Percentiles rank a stretch among this genome's conserved stretches.
phyloP scores from a whole-genome alignment of 1,140 invertebrate genomes.

The Ladona fulva region DNA sequence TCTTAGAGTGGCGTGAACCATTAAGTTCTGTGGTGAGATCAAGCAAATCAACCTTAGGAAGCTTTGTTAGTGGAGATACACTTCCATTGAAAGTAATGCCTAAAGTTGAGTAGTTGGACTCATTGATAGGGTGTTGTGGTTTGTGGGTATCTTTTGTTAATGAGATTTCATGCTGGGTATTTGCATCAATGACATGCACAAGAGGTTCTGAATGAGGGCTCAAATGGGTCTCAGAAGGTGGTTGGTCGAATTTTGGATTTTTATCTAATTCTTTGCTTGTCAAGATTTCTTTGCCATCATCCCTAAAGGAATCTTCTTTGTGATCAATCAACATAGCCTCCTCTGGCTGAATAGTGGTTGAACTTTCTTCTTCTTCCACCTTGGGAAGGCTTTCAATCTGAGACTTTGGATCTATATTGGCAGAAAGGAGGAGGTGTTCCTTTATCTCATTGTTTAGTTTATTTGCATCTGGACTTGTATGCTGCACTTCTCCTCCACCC shows the following conservation, averaged over 20 bases:
- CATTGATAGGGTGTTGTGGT: neutral
- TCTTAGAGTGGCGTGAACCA: constrained; percentile 35
- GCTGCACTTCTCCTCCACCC: constrained; percentile 19
- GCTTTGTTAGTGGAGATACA: neutral
- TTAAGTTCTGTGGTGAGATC: neutral
- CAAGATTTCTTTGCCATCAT: neutral
- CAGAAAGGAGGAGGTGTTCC: neutral
- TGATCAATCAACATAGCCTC: neutral
- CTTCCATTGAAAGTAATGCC: neutral
- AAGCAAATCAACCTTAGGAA: neutral
- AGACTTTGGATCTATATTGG: neutral
- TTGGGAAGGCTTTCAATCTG: neutral
- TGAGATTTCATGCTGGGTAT: neutral
- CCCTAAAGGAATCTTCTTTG: neutral
- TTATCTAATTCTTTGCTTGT: neutral
- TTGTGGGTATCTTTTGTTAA: neutral
- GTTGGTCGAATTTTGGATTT: neutral
- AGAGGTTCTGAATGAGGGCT: neutral
- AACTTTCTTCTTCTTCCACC: neutral
- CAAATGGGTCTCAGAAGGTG: neutral
- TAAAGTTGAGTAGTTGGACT: neutral
- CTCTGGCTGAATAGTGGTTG: neutral
- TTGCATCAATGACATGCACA: constrained; percentile 1
- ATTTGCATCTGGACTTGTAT: constrained; percentile 24
- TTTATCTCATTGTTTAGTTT: constrained; percentile 19